Conservation (phyloP, 2,888 invertebrate species). For the Hydriomena furcata region DNA sequence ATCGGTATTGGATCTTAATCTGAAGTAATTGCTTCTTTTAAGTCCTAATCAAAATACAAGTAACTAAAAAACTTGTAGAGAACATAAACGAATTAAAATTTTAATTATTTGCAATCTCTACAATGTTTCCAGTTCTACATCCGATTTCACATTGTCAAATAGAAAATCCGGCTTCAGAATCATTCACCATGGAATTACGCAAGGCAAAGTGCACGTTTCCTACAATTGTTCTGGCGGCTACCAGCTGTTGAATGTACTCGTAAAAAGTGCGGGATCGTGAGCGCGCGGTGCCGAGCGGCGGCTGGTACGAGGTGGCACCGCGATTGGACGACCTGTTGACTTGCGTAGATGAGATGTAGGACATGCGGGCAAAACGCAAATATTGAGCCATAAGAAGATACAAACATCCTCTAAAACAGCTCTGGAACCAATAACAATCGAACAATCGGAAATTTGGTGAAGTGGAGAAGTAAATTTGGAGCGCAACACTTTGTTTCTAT, state of each 20-base stretch:
- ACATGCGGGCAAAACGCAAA: constrained; percentile 17
- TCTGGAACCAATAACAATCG: too few species aligned
- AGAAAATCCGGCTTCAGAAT: constrained; percentile 22
- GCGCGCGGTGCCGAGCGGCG: constrained; percentile 55
- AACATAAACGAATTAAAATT: too few species aligned
- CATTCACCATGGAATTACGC: constrained; percentile 38
- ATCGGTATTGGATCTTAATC: too few species aligned
- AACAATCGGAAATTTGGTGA: too few species aligned
- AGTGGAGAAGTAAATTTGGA: too few species aligned
- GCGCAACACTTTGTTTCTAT: too few species aligned
- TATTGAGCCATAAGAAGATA: background rate
- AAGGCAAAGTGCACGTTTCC: constrained; percentile 45
- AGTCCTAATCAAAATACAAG: too few species aligned
- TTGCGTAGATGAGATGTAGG: constrained; percentile 32
- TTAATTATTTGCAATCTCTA: too few species aligned
- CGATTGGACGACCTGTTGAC: constrained; percentile 37
- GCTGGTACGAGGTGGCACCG: constrained; percentile 67
- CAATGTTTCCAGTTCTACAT: constrained; percentile 4
- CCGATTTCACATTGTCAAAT: constrained; percentile 20
- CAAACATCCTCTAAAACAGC: too few species aligned
- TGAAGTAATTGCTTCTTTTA: too few species aligned
- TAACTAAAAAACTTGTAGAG: too few species aligned
- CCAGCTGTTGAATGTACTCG: constrained; percentile 47
- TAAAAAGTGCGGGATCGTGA: constrained; percentile 51
- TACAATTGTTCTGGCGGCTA: constrained; percentile 55